Evolutionary conservation across 2,797 vertebrate species (phyloP), one percentile per base, ranked within the genome.

Genomic region (Muscicapa striata): DNA sequence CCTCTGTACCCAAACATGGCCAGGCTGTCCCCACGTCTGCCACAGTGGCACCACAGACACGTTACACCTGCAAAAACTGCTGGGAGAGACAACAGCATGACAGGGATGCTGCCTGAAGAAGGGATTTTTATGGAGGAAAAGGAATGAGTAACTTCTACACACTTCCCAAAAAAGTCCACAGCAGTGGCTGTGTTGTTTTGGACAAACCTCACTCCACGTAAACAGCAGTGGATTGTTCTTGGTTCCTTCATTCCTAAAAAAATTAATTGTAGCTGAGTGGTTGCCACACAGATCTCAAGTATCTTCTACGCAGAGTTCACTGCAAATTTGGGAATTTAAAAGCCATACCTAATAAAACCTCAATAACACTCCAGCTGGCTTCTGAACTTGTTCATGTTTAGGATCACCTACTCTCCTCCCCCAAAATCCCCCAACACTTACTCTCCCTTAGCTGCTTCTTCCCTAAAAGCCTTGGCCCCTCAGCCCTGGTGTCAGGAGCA

Each of bases 1-100:
- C 73, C 84, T 79, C 79, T 83, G 73, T 84, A 86, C 21, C 96
- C 96, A 95, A 97, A 97, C 93, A 96, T 87, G 95, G 96, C 94
- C 94, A 95, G 78, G 83, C 3, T 76, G 85, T 51, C 93, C 92
- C 83, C 72, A 61, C 3, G 0, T 5, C 45, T 84, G 34, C 48
- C 64, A 79, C 62, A 41, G 34, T 5, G 87, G 59, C 62, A 84
- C 43, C 81, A 55, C 16, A 17, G 29, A 83, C 45, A 72, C 0
- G 1, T 32, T 20, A 13, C 24, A 41, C 70, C 79, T 49, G 46
- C 10, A 36, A 34, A 51, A 59, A 38, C 18, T 46, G 52, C 32
- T 64, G 70, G 57, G 59, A 49, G 8, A 73, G 46, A 76, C 66
- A 75, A 34, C 9, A 62, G 46, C 16, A 18, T 0, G 2, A 51